A percentile compares a stretch with the other conserved stretches of the same genome.
Conservation (phyloP, 2,888 invertebrate species). For the Eupithecia tripunctaria region DNA sequence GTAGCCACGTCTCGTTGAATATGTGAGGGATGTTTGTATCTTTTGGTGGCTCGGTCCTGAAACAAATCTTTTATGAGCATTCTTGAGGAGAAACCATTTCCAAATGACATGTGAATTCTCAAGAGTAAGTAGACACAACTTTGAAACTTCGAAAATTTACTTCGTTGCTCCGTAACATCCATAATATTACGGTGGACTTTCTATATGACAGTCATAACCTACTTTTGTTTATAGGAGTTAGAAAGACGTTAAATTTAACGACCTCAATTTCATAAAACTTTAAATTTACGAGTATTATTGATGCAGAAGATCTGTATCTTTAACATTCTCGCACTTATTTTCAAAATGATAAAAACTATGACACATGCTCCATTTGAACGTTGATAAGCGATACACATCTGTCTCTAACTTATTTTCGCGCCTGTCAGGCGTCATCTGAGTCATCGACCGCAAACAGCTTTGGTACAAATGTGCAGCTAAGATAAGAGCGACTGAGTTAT, state of each 20-base stretch:
- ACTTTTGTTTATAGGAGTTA: neutral
- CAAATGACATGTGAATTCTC: neutral
- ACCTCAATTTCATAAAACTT: neutral
- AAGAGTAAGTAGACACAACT: too few species aligned
- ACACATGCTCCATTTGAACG: constrained; percentile 31
- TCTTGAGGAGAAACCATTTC: neutral
- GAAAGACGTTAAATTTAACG: constrained; percentile 9
- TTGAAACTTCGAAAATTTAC: neutral
- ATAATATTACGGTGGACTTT: neutral
- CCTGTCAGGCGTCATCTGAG: constrained; percentile 29
- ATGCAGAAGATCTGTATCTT: neutral
- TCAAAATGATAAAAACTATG: constrained; percentile 11
- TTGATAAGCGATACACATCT: constrained; percentile 37
- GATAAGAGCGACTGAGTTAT: constrained; percentile 21
- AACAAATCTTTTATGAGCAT: constrained; percentile 29
- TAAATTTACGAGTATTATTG: neutral
- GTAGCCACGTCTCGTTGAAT: constrained; percentile 78
- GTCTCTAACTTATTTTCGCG: constrained; percentile 35
- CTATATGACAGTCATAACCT: neutral
- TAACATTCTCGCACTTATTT: neutral
- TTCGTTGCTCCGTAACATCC: neutral
- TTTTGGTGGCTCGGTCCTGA: constrained; percentile 78
- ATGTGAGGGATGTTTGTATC: constrained; percentile 75
- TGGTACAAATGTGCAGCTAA: constrained; percentile 16
- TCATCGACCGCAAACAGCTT: constrained; percentile 31